Base-by-base conservation (phyloP, 1,140 invertebrate species). In the Drosophila nannoptera region DNA sequence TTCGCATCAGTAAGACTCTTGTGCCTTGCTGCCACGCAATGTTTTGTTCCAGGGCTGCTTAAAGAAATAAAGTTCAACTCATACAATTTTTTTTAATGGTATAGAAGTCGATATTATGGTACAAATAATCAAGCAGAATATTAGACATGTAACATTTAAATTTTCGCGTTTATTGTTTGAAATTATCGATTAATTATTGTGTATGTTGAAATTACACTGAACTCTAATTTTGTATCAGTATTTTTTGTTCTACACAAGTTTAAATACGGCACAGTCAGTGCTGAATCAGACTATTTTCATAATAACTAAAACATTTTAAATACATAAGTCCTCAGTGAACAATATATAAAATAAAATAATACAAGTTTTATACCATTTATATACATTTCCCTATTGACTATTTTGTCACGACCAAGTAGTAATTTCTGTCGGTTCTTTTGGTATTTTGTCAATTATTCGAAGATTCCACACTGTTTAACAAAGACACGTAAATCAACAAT, bases 1-100 rank as follows among this genome's bases (percentile, higher is more conserved):
- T 78, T 62, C 78, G 75, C 67, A 66, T 70, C 71, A 78, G 43
- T 83, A 71, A 66, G 11, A 49, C 29, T 29, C 16, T 56, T 56
- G 54, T 56, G 31, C 29, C 2, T n/a, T 7, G 12, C 29, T 55
- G 36, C 14, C 32, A 49, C n/a, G 12, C 0, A 12, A 12, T 11
- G 7, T 1, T 33, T 14, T 3, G 22, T 22, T 1, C 22, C 3
- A 2, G 22, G 22, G 1, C 3, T 22, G 22, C 22, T 22, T 22
- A 1, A 22, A 22, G 22, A 22, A 22, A 2, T 22, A 1, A 22
- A 22, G 3, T 22, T 3, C 22, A 22, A 22, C 22, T 22, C 22
- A 3, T 22, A 22, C 1, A 22, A 22, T 22, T 22, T 22, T 22
- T 1, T 22, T 22, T 22, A 22, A 2, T 22, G 22, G 1, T 22